These are phyloP conservation scores for Emesis castigata DNA, from an alignment of 2,888 invertebrate genomes.

Conservation along the genomic window DNA sequence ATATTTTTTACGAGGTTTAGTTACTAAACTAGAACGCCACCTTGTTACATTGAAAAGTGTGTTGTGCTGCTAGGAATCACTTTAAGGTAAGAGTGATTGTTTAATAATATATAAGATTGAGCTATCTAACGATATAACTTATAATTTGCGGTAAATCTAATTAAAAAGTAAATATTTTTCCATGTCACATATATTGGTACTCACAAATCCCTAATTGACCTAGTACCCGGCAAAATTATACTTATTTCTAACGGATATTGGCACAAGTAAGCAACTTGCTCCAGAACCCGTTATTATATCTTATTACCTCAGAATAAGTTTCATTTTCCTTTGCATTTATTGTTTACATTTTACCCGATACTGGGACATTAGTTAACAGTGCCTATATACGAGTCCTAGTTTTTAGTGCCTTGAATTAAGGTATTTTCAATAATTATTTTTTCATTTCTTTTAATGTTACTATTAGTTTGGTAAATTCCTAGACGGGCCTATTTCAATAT, in stretches of 20 bases:
- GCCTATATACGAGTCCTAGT: background rate
- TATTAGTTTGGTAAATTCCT: background rate
- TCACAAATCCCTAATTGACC: constrained; percentile 1
- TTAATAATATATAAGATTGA: background rate
- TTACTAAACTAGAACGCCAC: background rate
- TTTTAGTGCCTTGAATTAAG: no score
- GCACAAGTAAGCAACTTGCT: background rate
- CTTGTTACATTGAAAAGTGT: background rate
- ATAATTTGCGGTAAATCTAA: background rate
- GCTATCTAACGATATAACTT: background rate
- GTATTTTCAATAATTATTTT: no score
- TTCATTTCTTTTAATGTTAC: background rate
- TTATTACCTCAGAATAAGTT: background rate
- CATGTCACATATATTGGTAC: background rate
- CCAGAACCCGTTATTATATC: background rate
- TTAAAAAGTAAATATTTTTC: background rate
- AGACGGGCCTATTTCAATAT: background rate
- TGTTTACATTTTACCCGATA: background rate
- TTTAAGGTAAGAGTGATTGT: background rate
- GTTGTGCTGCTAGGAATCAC: background rate
- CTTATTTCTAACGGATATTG: background rate
- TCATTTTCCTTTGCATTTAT: background rate
- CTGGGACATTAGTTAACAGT: background rate
- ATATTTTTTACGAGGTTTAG: background rate
- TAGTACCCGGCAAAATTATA: background rate